Percentiles rank a stretch among this genome's conserved stretches.
Conservation (phyloP, 2,888 invertebrate genomes). For the Mythimna impura region DNA sequence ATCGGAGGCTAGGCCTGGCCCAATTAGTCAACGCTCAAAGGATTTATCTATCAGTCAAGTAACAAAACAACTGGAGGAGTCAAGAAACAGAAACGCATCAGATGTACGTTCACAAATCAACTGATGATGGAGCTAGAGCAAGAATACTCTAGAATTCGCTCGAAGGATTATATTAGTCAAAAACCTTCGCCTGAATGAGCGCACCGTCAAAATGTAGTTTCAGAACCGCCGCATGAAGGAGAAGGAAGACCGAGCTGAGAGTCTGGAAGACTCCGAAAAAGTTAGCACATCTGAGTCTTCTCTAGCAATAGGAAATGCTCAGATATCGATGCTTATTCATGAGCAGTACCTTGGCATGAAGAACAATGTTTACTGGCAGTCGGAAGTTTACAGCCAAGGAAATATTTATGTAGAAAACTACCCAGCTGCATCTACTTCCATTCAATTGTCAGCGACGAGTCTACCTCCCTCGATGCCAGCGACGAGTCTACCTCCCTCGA, state of each 20-base stretch:
- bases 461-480: too few relatives aligned
- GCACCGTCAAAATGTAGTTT: conserved; percentile 95
- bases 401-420: conserved; percentile 71
- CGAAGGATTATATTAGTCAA: conserved; percentile 92
- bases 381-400: conserved; percentile 56
- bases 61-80: conserved; percentile 66
- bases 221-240: conserved; percentile 94
- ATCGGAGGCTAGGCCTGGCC: conserved; percentile 39
- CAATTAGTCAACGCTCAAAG: conserved; percentile 45
- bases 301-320: too few relatives aligned
- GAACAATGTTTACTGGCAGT: conserved; percentile 42
- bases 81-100: conserved; percentile 91
- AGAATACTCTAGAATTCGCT: conserved; percentile 92
- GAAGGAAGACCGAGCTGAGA: conserved; percentile 89
- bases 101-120: conserved; percentile 94
- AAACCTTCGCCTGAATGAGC: conserved; percentile 72
- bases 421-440: conserved; percentile 62
- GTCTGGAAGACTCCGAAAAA: too few relatives aligned
- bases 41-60: conserved; percentile 57
- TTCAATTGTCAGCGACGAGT: conserved; percentile 18
- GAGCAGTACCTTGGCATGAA: conserved; percentile 64
- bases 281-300: too few relatives aligned
- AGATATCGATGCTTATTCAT: conserved; percentile 48
- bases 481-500: background rate
- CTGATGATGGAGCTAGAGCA: conserved; percentile 94